These are phyloP conservation scores for Bugulina stolonifera DNA, from an alignment of 2,888 invertebrate species.

Conservation along the genomic window DNA sequence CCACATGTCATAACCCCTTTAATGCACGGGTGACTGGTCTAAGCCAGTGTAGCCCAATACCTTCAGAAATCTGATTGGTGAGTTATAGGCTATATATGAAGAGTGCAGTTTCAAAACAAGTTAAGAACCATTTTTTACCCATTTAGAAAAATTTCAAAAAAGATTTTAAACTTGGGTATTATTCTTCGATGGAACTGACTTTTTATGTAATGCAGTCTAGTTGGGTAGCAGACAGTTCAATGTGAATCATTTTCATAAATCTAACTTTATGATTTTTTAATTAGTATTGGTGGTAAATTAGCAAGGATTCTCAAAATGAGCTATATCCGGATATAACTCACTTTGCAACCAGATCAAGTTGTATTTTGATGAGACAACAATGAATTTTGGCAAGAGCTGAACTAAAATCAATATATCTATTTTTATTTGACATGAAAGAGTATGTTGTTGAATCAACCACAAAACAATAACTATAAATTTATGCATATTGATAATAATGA, in stretches of 20 bases:
- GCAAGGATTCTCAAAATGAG: not conserved
- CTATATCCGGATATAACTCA: not conserved
- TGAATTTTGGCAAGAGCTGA: too few relatives aligned
- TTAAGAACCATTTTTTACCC: not conserved
- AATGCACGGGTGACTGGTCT: too few relatives aligned
- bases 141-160: not conserved
- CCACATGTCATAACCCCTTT: too few relatives aligned
- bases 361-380: not conserved
- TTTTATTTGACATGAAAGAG: too few relatives aligned
- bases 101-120: constrained; percentile 8
- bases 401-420: too few relatives aligned
- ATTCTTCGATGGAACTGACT: not conserved
- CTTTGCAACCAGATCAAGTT: not conserved
- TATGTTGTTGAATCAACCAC: too few relatives aligned
- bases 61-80: too few relatives aligned
- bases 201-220: not conserved
- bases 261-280: not conserved
- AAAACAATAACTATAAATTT: too few relatives aligned
- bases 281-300: not conserved
- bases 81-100: too few relatives aligned
- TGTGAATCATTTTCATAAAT: not conserved
- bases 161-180: not conserved
- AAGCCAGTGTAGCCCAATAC: too few relatives aligned
- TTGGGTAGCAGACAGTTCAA: not conserved
- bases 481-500: too few relatives aligned